Base-by-base conservation (phyloP, 1,140 invertebrate genomes). In the Cryptotermes secundus region DNA sequence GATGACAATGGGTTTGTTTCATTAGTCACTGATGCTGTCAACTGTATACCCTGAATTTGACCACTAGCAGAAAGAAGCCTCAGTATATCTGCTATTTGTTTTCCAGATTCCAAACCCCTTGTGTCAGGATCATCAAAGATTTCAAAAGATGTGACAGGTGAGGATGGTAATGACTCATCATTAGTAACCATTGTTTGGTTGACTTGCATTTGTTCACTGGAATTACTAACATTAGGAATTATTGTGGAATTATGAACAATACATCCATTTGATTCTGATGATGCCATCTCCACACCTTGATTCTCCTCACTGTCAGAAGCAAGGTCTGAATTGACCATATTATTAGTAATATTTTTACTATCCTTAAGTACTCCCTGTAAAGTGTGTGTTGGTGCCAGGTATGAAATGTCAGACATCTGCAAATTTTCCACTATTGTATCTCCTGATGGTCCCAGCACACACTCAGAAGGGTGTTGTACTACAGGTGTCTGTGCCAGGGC, bases 21-120 rank as follows among this genome's bases (percentile, higher is more conserved):
- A n/a, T 49, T 45, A 82, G 35, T 4, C 31, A 45, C 19, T 34
- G 81, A 82, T n/a, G 81, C 81, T 42, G 81, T 82, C n/a, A 82
- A 82, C 31, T 82, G 81, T 82, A 82, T 82, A 34, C 45, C 81
- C 45, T 82, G 81, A 45, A 82, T 42, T 31, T 82, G 81, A 45
- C 81, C 81, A 45, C 38, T 82, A 38, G 81, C 81, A n/a, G 81
- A 53, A 19, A 82, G 31, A n/a, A 82, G 42, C 2, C 31, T 82
- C 31, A 82, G 53, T 53, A 82, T 82, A 82, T 82, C 45, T 45
- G 81, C 42, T 34, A 82, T 42, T 42, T 82, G 38, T 82, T 45
- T 42, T 31, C 45, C 38, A 42, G 81, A 72, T 26, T 72, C 59
- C 26, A 72, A 1, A 10, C 26, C 59, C 14, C n/a, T 26, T 26